These are phyloP conservation scores for Drosophila niveifrons DNA, from an alignment of 2,888 invertebrate species.

Conservation along the genomic window DNA sequence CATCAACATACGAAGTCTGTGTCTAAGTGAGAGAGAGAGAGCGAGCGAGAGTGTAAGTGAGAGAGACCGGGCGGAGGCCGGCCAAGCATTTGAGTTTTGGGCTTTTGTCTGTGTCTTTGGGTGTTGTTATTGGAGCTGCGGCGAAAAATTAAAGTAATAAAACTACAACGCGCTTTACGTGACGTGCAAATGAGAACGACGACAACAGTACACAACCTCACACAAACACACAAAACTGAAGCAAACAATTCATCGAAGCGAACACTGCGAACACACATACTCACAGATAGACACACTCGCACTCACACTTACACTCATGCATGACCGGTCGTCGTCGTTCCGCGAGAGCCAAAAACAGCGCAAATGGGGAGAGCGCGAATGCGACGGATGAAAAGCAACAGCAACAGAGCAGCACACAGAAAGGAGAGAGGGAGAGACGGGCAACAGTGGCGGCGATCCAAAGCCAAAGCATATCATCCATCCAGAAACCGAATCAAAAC, in stretches of 20 bases:
- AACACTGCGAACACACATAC: constrained; percentile 45
- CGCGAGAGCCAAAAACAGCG: constrained; percentile 63
- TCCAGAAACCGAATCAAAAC: constrained; percentile 82
- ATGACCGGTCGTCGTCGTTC: constrained; percentile 60
- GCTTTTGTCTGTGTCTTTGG: constrained; percentile 39
- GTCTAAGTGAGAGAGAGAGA: constrained; percentile 28
- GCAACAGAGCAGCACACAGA: constrained; percentile 20
- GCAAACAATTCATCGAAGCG: constrained; percentile 66
- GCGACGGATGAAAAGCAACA: constrained; percentile 51
- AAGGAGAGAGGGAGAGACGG: constrained; percentile 26
- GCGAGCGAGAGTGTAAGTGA: constrained; percentile 18
- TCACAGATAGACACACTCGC: constrained; percentile 28
- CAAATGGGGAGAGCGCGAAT: constrained; percentile 64
- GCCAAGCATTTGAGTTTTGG: constrained; percentile 54
- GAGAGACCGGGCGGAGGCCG: constrained; percentile 49
- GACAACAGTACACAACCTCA: constrained; percentile 18
- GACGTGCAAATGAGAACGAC: constrained; percentile 78
- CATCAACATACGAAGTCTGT: constrained; percentile 26
- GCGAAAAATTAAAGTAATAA: constrained; percentile 75
- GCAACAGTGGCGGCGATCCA: constrained; percentile 52
- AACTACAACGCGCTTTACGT: constrained; percentile 64
- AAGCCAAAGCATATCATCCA: constrained; percentile 80
- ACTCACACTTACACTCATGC: constrained; percentile 47
- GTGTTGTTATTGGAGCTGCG: constrained; percentile 43
- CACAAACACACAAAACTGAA: constrained; percentile 53